A percentile compares a stretch with the other conserved stretches of the same genome.
Conservation (phyloP, 1,140 invertebrate species). For the Odontomachus brunneus region DNA sequence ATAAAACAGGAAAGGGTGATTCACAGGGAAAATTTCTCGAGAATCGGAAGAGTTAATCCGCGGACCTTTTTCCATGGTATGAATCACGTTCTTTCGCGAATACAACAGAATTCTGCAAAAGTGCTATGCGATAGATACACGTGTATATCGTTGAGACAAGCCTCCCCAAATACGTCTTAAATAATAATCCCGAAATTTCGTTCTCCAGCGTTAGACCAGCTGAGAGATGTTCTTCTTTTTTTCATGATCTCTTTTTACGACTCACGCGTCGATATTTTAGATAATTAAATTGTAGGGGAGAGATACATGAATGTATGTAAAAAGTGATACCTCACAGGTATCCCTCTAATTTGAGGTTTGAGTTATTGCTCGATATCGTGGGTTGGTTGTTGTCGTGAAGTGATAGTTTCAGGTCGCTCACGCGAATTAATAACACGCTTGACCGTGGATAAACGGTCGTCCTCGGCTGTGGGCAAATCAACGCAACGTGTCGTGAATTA, state of each 20-base stretch:
- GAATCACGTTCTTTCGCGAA: slow-evolving; percentile 32
- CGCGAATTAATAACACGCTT: slow-evolving; percentile 36
- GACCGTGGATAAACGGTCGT: slow-evolving; percentile 32
- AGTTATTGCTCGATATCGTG: background rate
- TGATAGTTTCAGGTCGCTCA: slow-evolving; percentile 12
- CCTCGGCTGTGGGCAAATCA: slow-evolving; percentile 33
- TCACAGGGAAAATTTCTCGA: slow-evolving; percentile 23
- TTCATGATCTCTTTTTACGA: background rate
- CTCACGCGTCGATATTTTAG: too few relatives aligned
- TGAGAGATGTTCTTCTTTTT: background rate
- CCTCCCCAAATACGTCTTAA: too few relatives aligned
- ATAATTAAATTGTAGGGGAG: too few relatives aligned
- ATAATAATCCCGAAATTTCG: too few relatives aligned
- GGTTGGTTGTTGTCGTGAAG: background rate
- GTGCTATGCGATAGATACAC: background rate
- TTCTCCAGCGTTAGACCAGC: too few relatives aligned
- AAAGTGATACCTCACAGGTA: too few relatives aligned
- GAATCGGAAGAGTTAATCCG: background rate
- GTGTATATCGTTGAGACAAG: too few relatives aligned
- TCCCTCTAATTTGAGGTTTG: background rate
- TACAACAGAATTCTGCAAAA: background rate
- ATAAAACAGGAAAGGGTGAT: too few relatives aligned
- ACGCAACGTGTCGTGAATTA: slow-evolving; percentile 42
- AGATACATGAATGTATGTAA: too few relatives aligned
- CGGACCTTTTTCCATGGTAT: background rate